phyloP scores from a whole-genome alignment of 2,113 vertebrate genomes.

The Protobothrops mucrosquamatus region DNA sequence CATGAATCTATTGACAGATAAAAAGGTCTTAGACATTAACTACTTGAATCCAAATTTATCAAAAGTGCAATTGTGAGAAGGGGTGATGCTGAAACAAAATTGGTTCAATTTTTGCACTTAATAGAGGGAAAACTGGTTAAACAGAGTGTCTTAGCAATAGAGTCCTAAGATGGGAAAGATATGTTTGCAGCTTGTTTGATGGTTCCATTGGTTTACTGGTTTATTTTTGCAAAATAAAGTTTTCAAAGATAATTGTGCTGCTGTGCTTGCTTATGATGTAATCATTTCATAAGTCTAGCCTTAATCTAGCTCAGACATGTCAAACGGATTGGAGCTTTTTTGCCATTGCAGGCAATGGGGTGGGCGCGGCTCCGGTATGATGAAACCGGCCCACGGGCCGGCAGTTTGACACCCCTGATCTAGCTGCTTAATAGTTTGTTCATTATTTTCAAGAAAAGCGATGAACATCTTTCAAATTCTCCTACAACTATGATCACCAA shows the following conservation, averaged over 20 bases:
- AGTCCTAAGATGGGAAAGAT: not conserved
- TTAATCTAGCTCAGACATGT: not conserved
- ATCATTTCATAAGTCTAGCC: constrained; percentile 4
- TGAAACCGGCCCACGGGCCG: no score
- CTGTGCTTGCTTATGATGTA: constrained; percentile 3
- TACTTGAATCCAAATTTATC: not conserved
- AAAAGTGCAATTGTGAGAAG: not conserved
- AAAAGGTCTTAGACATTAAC: no score
- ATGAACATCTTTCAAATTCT: not conserved
- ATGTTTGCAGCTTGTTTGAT: not conserved
- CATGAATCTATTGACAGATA: not conserved
- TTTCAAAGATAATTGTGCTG: constrained; percentile 20
- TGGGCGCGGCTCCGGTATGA: no score
- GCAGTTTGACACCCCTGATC: no score
- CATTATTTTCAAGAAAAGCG: constrained; percentile 10
- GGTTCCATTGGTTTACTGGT: constrained; percentile 14
- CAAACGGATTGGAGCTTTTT: no score
- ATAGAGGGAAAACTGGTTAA: not conserved
- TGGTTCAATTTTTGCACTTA: not conserved
- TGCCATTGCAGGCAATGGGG: no score
- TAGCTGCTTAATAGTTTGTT: not conserved
- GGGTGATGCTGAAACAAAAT: not conserved
- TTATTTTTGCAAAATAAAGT: not conserved
- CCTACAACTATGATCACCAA: not conserved
- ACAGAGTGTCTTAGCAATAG: not conserved